Evolutionary conservation across 1,140 invertebrate species (phyloP), one percentile per base, ranked within the genome.

Genomic region (Physella acuta): DNA sequence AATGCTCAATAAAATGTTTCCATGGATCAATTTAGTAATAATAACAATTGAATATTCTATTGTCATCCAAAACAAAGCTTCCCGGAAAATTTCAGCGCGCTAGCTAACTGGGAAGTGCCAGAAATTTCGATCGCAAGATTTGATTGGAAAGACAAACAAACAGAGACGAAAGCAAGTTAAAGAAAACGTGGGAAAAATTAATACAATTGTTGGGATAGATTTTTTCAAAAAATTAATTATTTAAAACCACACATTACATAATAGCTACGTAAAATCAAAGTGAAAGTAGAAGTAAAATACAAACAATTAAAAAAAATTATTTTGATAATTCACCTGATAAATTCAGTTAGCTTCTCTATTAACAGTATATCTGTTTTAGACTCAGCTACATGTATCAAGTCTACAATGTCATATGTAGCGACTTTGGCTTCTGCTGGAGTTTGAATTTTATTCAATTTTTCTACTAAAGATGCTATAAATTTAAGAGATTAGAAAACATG

Each of bases 401-500:
- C 39, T 51, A 17, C 44, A 31, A 64, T 31, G 0, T 2, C 1
- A 33, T 24, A 51, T 1, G 44, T 28, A 5, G 3, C 28, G 33
- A 24, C 8, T 34, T 52, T 64, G 3, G 49, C 62, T 31, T 64
- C 49, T 52, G 16, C 2, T 64, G 49, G 44, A 26, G 62, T 64
- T n/a, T 64, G 5, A 14, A 52, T 30, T 4, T 28, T 26, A 24
- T 39, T 28, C 36, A 61, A 44, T 28, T 61, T 44, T 24, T 24
- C 28, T 26, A 61, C 28, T 34, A 61, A 11, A 2, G 36, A 37
- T 24, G 33, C 59, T 64, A 44, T 16, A 17, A 33, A 59, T 5
- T 59, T 11, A 31, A 24, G 8, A 20, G 24, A 55, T 24, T 5
- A 55, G 24, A 28, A 5, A 55, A 20, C 5, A 24, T 8, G 8